These are phyloP conservation scores for Acanthis flammea DNA, from an alignment of 2,797 vertebrate species.

Conservation along the genomic window DNA sequence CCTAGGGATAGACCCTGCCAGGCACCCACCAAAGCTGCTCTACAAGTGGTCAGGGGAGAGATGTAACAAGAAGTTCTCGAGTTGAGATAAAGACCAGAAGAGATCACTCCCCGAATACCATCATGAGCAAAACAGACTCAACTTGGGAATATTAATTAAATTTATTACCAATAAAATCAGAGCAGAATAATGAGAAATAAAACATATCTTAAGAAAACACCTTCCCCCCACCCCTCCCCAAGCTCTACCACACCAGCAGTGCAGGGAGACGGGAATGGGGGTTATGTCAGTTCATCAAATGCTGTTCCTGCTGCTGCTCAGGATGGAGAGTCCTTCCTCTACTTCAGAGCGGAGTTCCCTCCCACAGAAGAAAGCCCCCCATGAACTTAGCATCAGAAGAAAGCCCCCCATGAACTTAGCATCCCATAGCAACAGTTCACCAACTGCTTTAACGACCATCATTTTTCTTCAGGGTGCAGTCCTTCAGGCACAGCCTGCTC, in stretches of 20 bases:
- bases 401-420: background rate
- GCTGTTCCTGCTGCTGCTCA: background rate
- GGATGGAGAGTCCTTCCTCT: background rate
- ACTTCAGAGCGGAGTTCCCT: background rate
- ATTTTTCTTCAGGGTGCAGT: background rate
- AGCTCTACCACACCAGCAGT: background rate
- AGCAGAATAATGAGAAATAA: background rate
- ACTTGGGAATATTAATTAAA: background rate
- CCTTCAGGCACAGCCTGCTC: background rate
- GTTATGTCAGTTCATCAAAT: background rate
- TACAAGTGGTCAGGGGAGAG: background rate
- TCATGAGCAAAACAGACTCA: background rate
- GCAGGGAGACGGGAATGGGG: rapidly evolving
- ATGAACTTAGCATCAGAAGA: background rate
- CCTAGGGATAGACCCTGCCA: background rate
- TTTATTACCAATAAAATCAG: background rate
- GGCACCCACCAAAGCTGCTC: background rate
- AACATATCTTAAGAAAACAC: background rate
- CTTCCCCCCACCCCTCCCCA: background rate
- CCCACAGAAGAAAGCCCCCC: background rate
- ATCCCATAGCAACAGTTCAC: background rate
- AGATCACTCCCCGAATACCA: background rate
- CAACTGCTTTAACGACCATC: rapidly evolving
- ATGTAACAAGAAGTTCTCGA: background rate
- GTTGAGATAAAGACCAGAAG: background rate